Evolutionary conservation across 2,797 vertebrate genomes (phyloP).

Genomic region (Neosilurus mollespiculum): DNA sequence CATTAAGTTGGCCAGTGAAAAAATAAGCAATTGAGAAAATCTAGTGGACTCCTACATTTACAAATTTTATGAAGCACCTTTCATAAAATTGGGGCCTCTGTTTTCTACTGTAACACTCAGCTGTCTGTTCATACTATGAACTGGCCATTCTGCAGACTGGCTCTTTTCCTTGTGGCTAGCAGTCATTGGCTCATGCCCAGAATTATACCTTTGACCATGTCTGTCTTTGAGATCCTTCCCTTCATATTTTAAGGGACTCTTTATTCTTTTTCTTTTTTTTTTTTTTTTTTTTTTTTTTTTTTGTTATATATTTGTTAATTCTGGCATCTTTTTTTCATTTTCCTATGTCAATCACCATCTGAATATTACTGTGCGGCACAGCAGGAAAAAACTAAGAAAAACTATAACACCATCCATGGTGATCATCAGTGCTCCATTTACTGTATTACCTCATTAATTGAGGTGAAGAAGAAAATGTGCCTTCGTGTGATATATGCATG

Average conservation of each 20-base stretch:
- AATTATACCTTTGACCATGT: constrained; percentile 38
- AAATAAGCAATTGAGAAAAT: constrained; percentile 63
- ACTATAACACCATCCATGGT: constrained; percentile 51
- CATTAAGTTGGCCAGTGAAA: constrained; percentile 67
- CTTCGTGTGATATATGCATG: constrained; percentile 57
- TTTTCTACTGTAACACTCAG: constrained; percentile 66
- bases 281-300: constrained; percentile 43
- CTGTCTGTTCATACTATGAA: constrained; percentile 66
- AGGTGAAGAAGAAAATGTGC: constrained; percentile 29
- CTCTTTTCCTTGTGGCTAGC: constrained; percentile 53
- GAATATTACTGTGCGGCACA: constrained; percentile 65
- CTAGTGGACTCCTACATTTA: constrained; percentile 68
- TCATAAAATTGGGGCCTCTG: constrained; percentile 62
- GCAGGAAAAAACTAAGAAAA: constrained; percentile 56
- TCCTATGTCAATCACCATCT: neutral
- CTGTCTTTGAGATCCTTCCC: constrained; percentile 47
- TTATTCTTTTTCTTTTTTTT: constrained; percentile 38
- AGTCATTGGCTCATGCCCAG: constrained; percentile 28
- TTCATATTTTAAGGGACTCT: constrained; percentile 30
- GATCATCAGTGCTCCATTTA: neutral
- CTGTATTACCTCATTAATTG: constrained; percentile 1
- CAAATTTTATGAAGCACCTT: constrained; percentile 73
- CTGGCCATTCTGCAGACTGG: constrained; percentile 58
- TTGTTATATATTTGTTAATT: neutral
- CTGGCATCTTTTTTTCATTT: constrained; percentile 53